Evolutionary conservation across 2,888 invertebrate species (phyloP).

Genomic region (Drosophila parthenogenetica): DNA sequence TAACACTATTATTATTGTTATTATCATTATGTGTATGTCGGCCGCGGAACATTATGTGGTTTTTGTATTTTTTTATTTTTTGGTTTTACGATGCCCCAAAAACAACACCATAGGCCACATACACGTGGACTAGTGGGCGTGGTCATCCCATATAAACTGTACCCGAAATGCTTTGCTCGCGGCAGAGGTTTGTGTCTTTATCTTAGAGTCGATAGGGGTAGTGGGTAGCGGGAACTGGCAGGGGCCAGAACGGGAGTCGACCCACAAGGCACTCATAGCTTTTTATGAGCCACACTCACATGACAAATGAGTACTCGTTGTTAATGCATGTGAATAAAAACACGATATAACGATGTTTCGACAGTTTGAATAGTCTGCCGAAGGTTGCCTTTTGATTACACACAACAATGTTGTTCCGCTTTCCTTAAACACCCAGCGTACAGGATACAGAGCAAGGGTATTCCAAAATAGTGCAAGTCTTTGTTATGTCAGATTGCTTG

Average conservation of each 20-base stretch:
- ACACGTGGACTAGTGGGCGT: constrained; percentile 8
- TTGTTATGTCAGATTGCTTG: too few relatives aligned
- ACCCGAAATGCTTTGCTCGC: constrained; percentile 9
- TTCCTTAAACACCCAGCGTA: not conserved
- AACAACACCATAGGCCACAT: not conserved
- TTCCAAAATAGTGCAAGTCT: not conserved
- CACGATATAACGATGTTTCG: constrained; percentile 26
- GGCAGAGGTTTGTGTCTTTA: constrained; percentile 17
- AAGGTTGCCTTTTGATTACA: constrained; percentile 17
- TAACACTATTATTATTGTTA: constrained; percentile 24
- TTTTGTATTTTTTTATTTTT: constrained; percentile 10
- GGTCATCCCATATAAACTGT: constrained; percentile 11
- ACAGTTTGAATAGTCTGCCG: constrained; percentile 31
- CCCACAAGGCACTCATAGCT: constrained; percentile 22
- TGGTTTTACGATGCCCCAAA: constrained; percentile 29
- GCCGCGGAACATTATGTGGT: constrained; percentile 15
- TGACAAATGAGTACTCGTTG: constrained; percentile 26
- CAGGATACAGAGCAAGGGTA: not conserved
- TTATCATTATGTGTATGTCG: constrained; percentile 21
- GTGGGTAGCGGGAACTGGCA: not conserved
- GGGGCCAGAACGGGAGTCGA: constrained; percentile 1
- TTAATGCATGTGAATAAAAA: constrained; percentile 26
- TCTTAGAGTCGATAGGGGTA: not conserved
- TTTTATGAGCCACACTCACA: constrained; percentile 29
- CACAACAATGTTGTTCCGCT: constrained; percentile 12